Percentiles rank a stretch among this genome's conserved stretches.
phyloP scores from a whole-genome alignment of 2,888 invertebrate species.

The Aphodius granarius region DNA sequence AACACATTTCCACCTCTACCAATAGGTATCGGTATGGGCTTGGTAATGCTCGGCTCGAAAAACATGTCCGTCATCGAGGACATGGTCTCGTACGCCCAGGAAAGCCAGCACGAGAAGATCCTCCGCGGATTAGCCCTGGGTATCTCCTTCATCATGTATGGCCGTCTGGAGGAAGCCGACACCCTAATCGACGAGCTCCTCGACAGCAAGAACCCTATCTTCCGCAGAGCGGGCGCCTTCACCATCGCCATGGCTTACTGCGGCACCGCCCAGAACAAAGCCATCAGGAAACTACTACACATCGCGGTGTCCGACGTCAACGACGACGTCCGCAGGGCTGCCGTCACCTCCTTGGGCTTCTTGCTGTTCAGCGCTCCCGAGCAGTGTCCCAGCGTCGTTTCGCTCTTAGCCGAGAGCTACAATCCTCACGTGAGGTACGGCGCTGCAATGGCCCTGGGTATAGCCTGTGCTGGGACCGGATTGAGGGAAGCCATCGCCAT shows the following conservation, averaged over 20 bases:
- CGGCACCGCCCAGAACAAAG: constrained; percentile 94
- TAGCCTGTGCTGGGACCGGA: constrained; percentile 99
- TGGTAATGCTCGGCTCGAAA: constrained; percentile 95
- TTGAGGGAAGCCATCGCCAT: constrained; percentile 93
- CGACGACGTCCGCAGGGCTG: constrained; percentile 93
- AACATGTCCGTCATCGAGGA: constrained; percentile 82
- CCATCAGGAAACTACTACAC: constrained; percentile 87
- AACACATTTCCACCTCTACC: no score
- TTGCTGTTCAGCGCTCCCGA: constrained; percentile 78
- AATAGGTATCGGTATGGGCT: constrained; percentile 91
- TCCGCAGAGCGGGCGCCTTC: constrained; percentile 92
- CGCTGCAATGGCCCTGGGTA: constrained; percentile 98
- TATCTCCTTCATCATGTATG: constrained; percentile 91
- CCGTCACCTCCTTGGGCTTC: constrained; percentile 80
- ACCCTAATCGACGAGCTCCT: constrained; percentile 80
- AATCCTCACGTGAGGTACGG: constrained; percentile 99
- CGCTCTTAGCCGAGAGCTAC: constrained; percentile 95
- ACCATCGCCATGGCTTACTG: constrained; percentile 95
- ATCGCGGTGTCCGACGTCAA: constrained; percentile 70
- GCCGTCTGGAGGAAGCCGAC: constrained; percentile 91
- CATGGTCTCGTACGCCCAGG: constrained; percentile 81
- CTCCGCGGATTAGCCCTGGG: constrained; percentile 93
- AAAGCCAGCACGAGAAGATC: constrained; percentile 97
- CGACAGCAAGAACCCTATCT: constrained; percentile 86
- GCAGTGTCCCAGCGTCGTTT: constrained; percentile 96